phyloP scores from a whole-genome alignment of 64 coral and sea anemone genomes.

The Acropora tenuis region DNA sequence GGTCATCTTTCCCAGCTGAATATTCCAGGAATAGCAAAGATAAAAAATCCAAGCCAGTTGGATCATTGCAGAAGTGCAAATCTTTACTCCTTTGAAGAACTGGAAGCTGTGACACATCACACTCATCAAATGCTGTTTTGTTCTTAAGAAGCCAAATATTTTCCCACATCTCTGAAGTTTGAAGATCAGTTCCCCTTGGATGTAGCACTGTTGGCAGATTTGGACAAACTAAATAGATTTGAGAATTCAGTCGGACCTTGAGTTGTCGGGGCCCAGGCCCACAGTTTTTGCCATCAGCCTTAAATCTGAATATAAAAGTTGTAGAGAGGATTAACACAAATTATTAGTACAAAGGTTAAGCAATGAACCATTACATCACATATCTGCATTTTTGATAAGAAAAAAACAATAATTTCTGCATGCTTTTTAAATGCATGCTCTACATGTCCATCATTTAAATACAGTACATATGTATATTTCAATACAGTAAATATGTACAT shows the following conservation, averaged over 20 bases:
- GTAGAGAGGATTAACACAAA: too few relatives aligned
- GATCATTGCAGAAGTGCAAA: not conserved
- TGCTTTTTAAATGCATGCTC: too few relatives aligned
- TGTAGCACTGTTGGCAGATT: not conserved
- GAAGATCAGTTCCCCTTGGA: not conserved
- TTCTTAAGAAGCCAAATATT: conserved; percentile 17
- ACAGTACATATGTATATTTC: too few relatives aligned
- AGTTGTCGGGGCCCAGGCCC: not conserved
- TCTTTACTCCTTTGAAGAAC: too few relatives aligned
- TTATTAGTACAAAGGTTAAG: too few relatives aligned
- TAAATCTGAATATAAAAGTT: not conserved
- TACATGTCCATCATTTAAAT: too few relatives aligned
- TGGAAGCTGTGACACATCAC: not conserved
- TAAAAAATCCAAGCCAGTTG: not conserved
- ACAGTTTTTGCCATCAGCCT: not conserved
- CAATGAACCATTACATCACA: too few relatives aligned
- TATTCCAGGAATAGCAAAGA: not conserved
- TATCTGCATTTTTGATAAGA: too few relatives aligned
- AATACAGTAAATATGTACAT: too few relatives aligned
- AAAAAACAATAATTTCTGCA: too few relatives aligned
- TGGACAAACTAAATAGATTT: conserved; percentile 39
- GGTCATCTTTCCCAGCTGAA: not conserved
- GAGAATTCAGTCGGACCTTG: not conserved
- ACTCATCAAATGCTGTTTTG: not conserved
- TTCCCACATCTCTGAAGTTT: conserved; percentile 15